Percentiles rank a stretch among this genome's conserved stretches.
These are phyloP conservation scores for Tridacna gigas DNA, from an alignment of 2,888 invertebrate genomes.

Conservation along the genomic window DNA sequence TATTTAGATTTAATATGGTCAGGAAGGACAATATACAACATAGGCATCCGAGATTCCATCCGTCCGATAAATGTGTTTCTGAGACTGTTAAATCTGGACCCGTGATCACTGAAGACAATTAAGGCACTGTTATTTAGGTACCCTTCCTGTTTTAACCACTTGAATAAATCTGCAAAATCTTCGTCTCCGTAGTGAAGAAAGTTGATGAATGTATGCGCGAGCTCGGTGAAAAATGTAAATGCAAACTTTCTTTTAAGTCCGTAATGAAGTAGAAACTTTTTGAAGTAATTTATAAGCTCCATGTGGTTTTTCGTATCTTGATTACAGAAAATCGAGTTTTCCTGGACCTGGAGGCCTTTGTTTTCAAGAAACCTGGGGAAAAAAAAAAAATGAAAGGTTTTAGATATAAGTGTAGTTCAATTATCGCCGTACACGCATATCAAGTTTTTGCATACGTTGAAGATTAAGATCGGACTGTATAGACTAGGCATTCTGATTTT, in stretches of 20 bases:
- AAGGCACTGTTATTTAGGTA: slow-evolving; percentile 75
- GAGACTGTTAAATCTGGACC: slow-evolving; percentile 92
- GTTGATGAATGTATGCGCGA: slow-evolving; percentile 94
- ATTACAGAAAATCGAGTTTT: slow-evolving; percentile 16
- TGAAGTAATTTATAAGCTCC: slow-evolving; percentile 88
- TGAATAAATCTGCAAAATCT: slow-evolving; percentile 88
- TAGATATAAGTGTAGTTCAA: too few species aligned
- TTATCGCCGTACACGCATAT: too few species aligned
- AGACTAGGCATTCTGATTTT: too few species aligned
- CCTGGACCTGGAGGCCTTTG: neutral
- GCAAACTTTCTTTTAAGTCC: slow-evolving; percentile 89
- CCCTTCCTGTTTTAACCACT: slow-evolving; percentile 82
- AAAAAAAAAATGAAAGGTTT: neutral
- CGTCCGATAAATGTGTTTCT: slow-evolving; percentile 91
- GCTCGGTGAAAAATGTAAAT: slow-evolving; percentile 93
- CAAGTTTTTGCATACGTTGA: too few species aligned
- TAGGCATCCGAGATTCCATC: slow-evolving; percentile 94
- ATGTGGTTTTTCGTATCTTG: slow-evolving; percentile 33
- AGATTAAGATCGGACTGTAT: too few species aligned
- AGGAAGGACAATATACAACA: slow-evolving; percentile 91
- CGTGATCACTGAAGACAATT: slow-evolving; percentile 92
- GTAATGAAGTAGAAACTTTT: slow-evolving; percentile 87
- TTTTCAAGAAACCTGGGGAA: neutral
- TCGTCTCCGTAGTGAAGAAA: slow-evolving; percentile 91
- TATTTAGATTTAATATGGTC: slow-evolving; percentile 89